Conservation (phyloP, 1,140 invertebrate genomes). For the Drosophila pectinifera region DNA sequence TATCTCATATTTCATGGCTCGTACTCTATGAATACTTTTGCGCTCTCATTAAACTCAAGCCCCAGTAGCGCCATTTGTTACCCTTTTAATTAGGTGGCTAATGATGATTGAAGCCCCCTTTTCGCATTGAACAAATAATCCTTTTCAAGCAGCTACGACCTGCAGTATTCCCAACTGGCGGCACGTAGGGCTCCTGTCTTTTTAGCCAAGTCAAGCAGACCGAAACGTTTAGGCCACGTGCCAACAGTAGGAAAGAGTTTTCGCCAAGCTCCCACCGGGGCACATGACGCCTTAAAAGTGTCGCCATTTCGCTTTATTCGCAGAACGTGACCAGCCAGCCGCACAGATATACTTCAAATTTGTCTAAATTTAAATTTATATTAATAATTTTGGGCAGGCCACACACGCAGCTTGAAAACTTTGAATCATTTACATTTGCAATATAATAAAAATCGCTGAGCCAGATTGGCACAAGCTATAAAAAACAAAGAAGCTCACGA, state of each 20-base stretch:
- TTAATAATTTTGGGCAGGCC: conserved; percentile 16
- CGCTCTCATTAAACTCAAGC: conserved; percentile 15
- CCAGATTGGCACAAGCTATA: not conserved
- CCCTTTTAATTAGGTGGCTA: conserved; percentile 44
- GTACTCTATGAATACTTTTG: not conserved
- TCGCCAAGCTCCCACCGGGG: conserved; percentile 1
- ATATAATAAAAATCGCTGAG: conserved; percentile 27
- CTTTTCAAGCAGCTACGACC: conserved; percentile 10
- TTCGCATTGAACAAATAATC: conserved; percentile 31
- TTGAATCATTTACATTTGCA: conserved; percentile 11
- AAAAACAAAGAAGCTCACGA: not conserved
- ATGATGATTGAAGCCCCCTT: conserved; percentile 34
- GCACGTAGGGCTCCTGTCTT: conserved; percentile 32
- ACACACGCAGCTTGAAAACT: conserved; percentile 28
- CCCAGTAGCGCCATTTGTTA: conserved; percentile 23
- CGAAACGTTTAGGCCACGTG: conserved; percentile 34
- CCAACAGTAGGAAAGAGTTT: conserved; percentile 40
- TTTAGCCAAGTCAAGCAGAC: conserved; percentile 23
- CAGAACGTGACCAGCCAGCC: conserved; percentile 52
- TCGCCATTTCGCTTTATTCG: conserved; percentile 64
- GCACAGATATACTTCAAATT: conserved; percentile 30
- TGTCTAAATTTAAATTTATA: conserved; percentile 30
- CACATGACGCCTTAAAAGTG: conserved; percentile 65
- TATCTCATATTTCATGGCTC: conserved; percentile 2
- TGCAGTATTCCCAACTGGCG: conserved; percentile 18